Evolutionary conservation across 2,888 invertebrate species (phyloP).

Genomic region (Lydus trimaculatus): DNA sequence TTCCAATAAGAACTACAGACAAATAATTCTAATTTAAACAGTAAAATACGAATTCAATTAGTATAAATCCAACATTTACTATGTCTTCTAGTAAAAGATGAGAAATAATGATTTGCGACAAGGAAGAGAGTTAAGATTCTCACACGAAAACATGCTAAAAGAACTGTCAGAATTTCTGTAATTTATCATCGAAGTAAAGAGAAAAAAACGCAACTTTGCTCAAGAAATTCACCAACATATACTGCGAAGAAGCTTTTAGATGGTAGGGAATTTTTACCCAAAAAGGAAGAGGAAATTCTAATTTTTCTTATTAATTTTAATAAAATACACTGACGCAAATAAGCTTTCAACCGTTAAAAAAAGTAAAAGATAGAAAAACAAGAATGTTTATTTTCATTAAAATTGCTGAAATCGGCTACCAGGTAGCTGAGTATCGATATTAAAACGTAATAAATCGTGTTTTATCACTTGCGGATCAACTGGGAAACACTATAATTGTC

Average conservation of each 20-base stretch:
- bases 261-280: no score
- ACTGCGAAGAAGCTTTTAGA: not conserved
- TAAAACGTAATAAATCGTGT: not conserved
- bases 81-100: not conserved
- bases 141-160: not conserved
- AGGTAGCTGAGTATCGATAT: not conserved
- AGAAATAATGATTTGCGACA: not conserved
- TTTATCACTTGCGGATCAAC: not conserved
- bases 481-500: not conserved
- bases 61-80: no score
- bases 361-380: not conserved
- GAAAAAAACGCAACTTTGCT: not conserved
- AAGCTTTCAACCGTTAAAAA: not conserved
- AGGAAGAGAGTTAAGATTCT: not conserved
- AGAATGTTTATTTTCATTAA: no score
- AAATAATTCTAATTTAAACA: no score
- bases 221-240: not conserved
- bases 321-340: not conserved
- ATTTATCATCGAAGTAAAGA: not conserved
- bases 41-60: no score
- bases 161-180: not conserved
- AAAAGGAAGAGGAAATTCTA: not conserved
- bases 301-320: not conserved
- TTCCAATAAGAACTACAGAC: not conserved
- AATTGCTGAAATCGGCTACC: no score